Evolutionary conservation across 1,140 invertebrate genomes (phyloP).

Genomic region (Venustaconcha ellipsiformis): DNA sequence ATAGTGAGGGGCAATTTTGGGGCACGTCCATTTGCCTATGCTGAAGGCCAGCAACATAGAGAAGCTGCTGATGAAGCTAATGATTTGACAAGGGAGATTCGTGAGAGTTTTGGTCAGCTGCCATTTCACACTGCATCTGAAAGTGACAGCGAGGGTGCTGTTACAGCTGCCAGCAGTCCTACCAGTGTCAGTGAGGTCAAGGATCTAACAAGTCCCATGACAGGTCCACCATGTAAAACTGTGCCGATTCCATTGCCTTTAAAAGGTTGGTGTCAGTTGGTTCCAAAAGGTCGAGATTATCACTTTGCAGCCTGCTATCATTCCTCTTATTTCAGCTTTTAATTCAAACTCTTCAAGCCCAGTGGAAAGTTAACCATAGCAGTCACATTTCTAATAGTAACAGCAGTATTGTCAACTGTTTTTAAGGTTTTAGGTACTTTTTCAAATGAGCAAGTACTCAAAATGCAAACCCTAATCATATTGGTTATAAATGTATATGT

Average conservation of each 20-base stretch:
- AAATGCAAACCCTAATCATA: too few relatives aligned
- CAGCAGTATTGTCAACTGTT: too few relatives aligned
- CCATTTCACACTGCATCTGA: constrained; percentile 64
- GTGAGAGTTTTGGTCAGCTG: constrained; percentile 61
- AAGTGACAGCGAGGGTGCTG: constrained; percentile 60
- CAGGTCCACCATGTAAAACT: constrained; percentile 55
- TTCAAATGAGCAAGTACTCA: too few relatives aligned
- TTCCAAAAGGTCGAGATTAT: too few relatives aligned
- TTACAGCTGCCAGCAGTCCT: constrained; percentile 20
- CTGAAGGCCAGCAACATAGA: constrained; percentile 64
- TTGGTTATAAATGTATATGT: too few relatives aligned
- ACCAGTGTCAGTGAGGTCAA: constrained; percentile 30
- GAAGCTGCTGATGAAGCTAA: constrained; percentile 62
- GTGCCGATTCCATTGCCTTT: constrained; percentile 52
- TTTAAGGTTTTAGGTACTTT: too few relatives aligned
- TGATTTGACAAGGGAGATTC: constrained; percentile 62
- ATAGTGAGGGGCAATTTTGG: constrained; percentile 69
- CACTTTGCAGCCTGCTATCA: too few relatives aligned
- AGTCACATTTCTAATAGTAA: too few relatives aligned
- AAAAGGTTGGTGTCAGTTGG: constrained; percentile 46
- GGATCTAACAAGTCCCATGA: constrained; percentile 37
- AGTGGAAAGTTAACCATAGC: too few relatives aligned
- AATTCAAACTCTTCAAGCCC: too few relatives aligned
- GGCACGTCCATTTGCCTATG: constrained; percentile 64
- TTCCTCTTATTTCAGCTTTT: too few relatives aligned